Conservation (phyloP, 2,888 invertebrate genomes). For the Schrankia costaestrigalis region DNA sequence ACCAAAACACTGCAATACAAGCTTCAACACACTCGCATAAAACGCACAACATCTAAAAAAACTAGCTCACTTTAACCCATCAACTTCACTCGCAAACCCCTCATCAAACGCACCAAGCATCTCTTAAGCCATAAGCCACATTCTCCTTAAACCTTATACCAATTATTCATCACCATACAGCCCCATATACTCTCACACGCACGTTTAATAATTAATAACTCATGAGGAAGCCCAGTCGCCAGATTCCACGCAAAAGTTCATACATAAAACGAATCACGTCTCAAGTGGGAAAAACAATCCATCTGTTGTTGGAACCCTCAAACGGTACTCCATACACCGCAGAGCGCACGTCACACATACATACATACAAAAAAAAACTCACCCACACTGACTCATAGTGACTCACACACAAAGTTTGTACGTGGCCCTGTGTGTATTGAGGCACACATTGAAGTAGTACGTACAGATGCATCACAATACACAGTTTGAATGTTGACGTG, state of each 20-base stretch:
- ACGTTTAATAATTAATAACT: conserved; percentile 35
- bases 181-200: conserved; percentile 10
- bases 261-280: conserved; percentile 45
- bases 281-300: conserved; percentile 50
- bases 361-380: conserved; percentile 16
- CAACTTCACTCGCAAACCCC: too few relatives aligned
- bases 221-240: conserved; percentile 23
- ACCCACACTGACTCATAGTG: conserved; percentile 15
- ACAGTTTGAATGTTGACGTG: conserved; percentile 25
- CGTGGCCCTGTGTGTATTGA: conserved; percentile 19
- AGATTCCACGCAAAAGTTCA: conserved; percentile 34
- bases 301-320: conserved; percentile 46
- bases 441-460: conserved; percentile 22
- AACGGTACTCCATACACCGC: conserved; percentile 44
- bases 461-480: conserved; percentile 30
- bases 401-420: too few relatives aligned
- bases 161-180: conserved; percentile 21
- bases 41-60: too few relatives aligned
- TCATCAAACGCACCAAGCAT: not conserved
- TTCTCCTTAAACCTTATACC: conserved; percentile 9
- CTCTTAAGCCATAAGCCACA: conserved; percentile 7
- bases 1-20: too few relatives aligned
- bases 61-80: too few relatives aligned
- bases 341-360: conserved; percentile 18
- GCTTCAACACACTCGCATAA: too few relatives aligned